These are phyloP conservation scores for Premnoplex brunnescens DNA, from an alignment of 2,797 vertebrate genomes.

Conservation along the genomic window DNA sequence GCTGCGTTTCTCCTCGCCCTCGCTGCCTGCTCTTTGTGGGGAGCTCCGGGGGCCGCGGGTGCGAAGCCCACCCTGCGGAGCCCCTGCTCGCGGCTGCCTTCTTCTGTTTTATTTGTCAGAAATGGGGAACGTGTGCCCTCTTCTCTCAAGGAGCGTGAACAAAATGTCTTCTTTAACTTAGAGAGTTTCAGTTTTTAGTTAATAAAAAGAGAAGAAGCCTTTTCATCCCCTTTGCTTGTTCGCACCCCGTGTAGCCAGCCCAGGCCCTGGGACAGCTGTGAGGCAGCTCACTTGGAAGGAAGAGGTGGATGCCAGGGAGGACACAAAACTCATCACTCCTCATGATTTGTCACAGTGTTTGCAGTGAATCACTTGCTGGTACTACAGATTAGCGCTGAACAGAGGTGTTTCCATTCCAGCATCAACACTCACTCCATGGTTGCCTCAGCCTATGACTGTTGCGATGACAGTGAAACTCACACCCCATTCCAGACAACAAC, in stretches of 20 bases:
- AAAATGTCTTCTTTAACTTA: slow-evolving; percentile 25
- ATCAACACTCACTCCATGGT: not conserved
- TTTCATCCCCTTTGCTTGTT: not conserved
- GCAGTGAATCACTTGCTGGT: slow-evolving; percentile 28
- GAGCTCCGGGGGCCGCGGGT: not conserved
- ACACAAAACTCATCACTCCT: slow-evolving; percentile 20
- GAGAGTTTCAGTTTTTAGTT: not conserved
- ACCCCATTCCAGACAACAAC: not conserved
- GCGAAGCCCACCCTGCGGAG: not conserved
- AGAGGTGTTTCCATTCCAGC: slow-evolving; percentile 26
- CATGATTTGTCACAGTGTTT: slow-evolving; percentile 33
- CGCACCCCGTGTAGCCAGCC: not conserved
- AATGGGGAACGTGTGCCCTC: not conserved
- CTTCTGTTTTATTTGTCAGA: not conserved
- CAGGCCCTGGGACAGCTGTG: slow-evolving; percentile 13
- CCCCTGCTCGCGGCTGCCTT: not conserved
- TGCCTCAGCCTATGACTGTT: slow-evolving; percentile 14
- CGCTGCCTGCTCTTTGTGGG: slow-evolving; percentile 34
- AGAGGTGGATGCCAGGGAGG: slow-evolving; percentile 24
- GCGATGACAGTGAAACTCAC: not conserved
- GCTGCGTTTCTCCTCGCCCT: not conserved
- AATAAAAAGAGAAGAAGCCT: not conserved
- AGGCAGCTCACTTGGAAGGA: slow-evolving; percentile 20
- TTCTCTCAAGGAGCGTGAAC: not conserved
- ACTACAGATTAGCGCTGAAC: not conserved